phyloP scores from a whole-genome alignment of 2,797 vertebrate species.

The Chloroceryle amazona region DNA sequence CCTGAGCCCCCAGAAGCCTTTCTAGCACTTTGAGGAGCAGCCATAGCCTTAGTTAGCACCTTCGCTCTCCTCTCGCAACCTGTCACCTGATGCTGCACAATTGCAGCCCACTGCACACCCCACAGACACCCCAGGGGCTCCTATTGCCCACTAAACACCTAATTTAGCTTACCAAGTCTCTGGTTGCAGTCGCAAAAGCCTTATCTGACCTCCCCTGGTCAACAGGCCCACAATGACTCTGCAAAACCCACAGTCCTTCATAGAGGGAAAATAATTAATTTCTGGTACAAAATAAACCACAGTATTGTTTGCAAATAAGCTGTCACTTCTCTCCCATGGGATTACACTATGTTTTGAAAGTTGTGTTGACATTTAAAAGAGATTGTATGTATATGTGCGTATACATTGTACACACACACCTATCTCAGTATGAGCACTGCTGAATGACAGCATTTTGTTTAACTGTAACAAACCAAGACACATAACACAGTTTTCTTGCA shows the following conservation, averaged over 20 bases:
- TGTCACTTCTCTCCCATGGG: neutral
- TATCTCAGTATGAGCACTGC: neutral
- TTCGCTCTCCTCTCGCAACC: neutral
- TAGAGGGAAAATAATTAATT: neutral
- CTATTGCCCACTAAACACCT: neutral
- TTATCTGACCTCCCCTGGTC: neutral
- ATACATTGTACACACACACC: neutral
- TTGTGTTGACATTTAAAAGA: neutral
- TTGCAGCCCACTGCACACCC: neutral
- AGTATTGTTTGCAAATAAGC: neutral
- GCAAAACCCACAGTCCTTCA: neutral
- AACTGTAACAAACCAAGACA: neutral
- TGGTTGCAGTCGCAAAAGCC: neutral
- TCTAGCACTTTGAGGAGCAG: neutral
- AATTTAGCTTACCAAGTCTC: neutral
- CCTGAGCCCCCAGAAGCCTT: neutral
- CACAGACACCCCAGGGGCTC: neutral
- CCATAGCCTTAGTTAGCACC: accelerated
- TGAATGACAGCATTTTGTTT: neutral
- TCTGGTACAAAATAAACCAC: neutral
- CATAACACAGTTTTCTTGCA: neutral
- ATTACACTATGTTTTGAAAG: neutral
- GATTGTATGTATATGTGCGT: neutral
- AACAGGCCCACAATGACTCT: neutral
- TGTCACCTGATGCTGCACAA: neutral